phyloP scores from a whole-genome alignment of 1,140 invertebrate genomes.

The Drosophila carrolli region DNA sequence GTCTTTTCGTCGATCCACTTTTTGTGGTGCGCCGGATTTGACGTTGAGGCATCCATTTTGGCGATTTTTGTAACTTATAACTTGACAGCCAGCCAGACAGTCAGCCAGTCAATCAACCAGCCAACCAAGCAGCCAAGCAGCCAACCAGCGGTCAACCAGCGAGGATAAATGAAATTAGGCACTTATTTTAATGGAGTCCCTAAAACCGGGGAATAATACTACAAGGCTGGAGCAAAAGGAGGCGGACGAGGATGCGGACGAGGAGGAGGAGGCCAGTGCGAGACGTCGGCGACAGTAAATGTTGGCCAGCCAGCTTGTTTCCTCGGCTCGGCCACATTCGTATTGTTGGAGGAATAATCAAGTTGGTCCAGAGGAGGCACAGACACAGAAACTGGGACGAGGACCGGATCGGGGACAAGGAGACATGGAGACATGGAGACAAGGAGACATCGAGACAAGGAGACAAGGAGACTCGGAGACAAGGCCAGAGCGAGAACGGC shows the following conservation, averaged over 20 bases:
- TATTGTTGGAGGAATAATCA: constrained; percentile 58
- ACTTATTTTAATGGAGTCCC: constrained; percentile 76
- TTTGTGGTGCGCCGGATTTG: constrained; percentile 45
- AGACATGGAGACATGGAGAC: background rate
- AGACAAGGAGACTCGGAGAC: background rate
- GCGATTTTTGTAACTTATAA: constrained; percentile 66
- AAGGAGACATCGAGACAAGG: background rate
- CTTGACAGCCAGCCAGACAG: constrained; percentile 47
- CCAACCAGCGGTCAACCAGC: constrained; percentile 9
- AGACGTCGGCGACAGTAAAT: constrained; percentile 45
- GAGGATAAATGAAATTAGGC: constrained; percentile 68
- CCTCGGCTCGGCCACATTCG: constrained; percentile 26
- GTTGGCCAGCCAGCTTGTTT: constrained; percentile 9
- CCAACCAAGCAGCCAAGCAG: background rate
- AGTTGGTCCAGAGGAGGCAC: constrained; percentile 9
- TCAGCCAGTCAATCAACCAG: constrained; percentile 15
- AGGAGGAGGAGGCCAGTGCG: background rate
- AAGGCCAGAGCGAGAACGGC: constrained; percentile 10
- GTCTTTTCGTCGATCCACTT: constrained; percentile 25
- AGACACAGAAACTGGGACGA: constrained; percentile 1
- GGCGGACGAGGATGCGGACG: background rate
- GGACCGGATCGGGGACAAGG: background rate
- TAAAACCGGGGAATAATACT: constrained; percentile 41
- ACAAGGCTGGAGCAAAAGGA: background rate
- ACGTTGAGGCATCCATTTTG: constrained; percentile 66